phyloP scores from a whole-genome alignment of 2,797 vertebrate genomes.

The Crossoptilon crossoptilon region DNA sequence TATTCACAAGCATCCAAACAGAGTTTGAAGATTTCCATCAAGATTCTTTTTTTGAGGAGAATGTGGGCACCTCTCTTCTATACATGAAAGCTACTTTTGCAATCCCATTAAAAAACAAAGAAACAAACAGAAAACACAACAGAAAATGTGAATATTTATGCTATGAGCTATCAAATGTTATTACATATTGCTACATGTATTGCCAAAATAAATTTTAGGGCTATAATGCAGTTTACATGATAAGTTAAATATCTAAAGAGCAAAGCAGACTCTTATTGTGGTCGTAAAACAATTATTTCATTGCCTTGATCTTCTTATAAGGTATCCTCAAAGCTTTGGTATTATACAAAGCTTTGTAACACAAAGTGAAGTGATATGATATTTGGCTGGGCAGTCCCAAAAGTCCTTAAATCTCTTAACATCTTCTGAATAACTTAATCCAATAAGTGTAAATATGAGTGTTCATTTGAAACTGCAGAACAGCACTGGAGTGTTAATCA shows the following conservation, averaged over 20 bases:
- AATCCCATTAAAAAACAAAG: not conserved
- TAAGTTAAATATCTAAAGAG: not conserved
- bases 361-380: not conserved
- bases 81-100: not conserved
- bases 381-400: not conserved
- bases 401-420: not conserved
- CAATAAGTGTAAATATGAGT: not conserved
- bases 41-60: not conserved
- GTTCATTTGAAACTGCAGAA: not conserved
- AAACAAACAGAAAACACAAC: not conserved
- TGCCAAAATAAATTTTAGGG: not conserved
- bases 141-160: conserved; percentile 20
- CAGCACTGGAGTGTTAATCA: not conserved
- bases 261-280: not conserved
- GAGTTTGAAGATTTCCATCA: not conserved
- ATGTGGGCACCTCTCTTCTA: not conserved
- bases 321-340: not conserved
- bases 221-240: not conserved
- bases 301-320: not conserved
- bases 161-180: not conserved
- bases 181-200: not conserved
- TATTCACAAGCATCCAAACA: not conserved
- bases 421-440: not conserved
- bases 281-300: not conserved
- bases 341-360: not conserved